Conservation (phyloP, 2,888 invertebrate genomes). For the Rhopalosiphum nymphaeae region DNA sequence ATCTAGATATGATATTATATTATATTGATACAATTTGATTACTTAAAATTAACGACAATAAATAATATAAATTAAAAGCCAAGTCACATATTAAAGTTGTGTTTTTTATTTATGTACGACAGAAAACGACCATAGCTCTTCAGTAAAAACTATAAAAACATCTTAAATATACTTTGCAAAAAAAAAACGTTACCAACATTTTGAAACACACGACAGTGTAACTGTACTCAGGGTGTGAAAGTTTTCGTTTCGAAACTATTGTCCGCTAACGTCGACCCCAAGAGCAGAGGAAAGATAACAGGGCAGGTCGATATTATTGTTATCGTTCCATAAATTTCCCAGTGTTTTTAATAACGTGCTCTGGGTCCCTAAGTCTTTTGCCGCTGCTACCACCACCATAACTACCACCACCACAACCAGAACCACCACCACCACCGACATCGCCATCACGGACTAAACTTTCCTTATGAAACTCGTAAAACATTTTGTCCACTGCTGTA, state of each 20-base stretch:
- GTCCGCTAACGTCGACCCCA: conserved; percentile 50
- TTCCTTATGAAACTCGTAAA: conserved; percentile 65
- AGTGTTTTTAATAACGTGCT: conserved; percentile 64
- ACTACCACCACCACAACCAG: neutral
- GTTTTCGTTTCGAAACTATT: conserved; percentile 63
- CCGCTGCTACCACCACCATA: neutral
- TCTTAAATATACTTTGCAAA: conserved; percentile 42
- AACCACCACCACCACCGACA: neutral
- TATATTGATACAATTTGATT: neutral
- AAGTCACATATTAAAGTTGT: neutral
- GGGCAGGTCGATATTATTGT: conserved; percentile 64
- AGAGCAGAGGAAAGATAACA: conserved; percentile 60
- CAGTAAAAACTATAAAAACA: neutral
- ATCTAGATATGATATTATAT: neutral
- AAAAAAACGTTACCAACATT: conserved; percentile 14
- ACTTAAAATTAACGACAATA: neutral
- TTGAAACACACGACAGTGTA: conserved; percentile 32
- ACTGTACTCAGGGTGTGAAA: conserved; percentile 53
- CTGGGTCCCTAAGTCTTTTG: conserved; percentile 62
- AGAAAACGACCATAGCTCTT: neutral
- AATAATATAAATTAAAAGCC: too few relatives aligned
- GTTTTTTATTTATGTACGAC: neutral
- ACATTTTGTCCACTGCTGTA: conserved; percentile 60
- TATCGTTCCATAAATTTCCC: conserved; percentile 65
- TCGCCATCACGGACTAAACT: conserved; percentile 46